Evolutionary conservation across 2,797 vertebrate genomes (phyloP).

Genomic region (Aulostomus chinensis): DNA sequence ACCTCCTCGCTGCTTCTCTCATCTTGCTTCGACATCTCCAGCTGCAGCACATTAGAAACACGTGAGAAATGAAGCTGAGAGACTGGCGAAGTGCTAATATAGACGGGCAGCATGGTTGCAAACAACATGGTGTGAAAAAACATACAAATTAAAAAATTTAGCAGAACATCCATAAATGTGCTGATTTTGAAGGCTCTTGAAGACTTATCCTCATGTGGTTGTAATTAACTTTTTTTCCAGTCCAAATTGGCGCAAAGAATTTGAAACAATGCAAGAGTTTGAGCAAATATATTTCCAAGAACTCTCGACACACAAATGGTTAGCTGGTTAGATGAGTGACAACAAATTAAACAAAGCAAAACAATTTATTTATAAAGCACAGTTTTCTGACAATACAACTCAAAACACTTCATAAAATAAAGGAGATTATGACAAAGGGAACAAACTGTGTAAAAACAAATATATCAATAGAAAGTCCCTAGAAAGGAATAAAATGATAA

Average conservation of each 20-base stretch:
- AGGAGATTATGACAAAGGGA: no score
- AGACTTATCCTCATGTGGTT: conserved; percentile 18
- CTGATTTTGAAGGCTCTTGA: conserved; percentile 2
- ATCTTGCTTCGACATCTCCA: conserved; percentile 72
- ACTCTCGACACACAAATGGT: no score
- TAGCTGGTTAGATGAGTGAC: no score
- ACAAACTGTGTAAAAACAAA: no score
- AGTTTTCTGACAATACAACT: no score
- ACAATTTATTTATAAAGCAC: no score
- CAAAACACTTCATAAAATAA: no score
- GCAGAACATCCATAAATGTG: conserved; percentile 20
- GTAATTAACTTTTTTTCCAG: conserved; percentile 2
- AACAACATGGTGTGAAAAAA: conserved; percentile 7
- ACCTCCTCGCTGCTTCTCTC: conserved; percentile 72
- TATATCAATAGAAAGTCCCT: no score
- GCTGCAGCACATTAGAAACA: conserved; percentile 65
- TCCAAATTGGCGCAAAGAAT: conserved; percentile 11
- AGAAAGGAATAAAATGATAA: no score
- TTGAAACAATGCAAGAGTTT: no score
- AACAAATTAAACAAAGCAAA: no score
- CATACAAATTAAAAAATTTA: conserved; percentile 7
- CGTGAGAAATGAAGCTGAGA: conserved; percentile 29
- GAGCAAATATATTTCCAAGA: no score
- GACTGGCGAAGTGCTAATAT: conserved; percentile 14
- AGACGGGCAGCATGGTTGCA: not conserved